phyloP scores from a whole-genome alignment of 1,140 invertebrate genomes.

The Atta colombica region DNA sequence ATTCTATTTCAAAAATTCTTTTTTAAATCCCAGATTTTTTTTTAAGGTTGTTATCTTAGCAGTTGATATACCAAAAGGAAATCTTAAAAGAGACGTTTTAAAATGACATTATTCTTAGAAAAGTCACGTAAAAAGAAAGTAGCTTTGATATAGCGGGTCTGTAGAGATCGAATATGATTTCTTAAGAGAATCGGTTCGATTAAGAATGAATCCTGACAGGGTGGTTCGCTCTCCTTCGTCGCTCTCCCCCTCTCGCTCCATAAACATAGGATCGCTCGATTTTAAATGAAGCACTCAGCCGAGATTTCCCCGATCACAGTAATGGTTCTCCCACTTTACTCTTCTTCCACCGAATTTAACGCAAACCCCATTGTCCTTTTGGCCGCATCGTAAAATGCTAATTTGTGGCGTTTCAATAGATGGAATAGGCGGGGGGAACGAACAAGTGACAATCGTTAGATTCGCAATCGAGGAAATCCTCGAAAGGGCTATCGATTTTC shows the following conservation, averaged over 20 bases:
- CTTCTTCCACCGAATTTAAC: constrained; percentile 75
- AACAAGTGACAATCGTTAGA: constrained; percentile 73
- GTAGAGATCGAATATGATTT: constrained; percentile 33
- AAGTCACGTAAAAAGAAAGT: not conserved
- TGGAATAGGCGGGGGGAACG: constrained; percentile 61
- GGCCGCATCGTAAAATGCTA: constrained; percentile 74
- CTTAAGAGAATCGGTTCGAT: constrained; percentile 55
- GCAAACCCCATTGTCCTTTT: constrained; percentile 70
- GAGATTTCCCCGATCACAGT: constrained; percentile 70
- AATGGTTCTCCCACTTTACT: constrained; percentile 67
- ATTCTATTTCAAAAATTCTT: not conserved
- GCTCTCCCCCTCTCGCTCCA: not conserved
- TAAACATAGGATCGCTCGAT: constrained; percentile 61
- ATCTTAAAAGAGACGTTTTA: constrained; percentile 18
- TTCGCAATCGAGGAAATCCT: constrained; percentile 75
- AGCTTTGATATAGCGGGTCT: constrained; percentile 25
- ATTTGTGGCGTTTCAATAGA: constrained; percentile 70
- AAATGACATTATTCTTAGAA: not conserved
- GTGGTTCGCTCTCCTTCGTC: not conserved
- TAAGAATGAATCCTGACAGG: constrained; percentile 45
- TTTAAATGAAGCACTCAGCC: constrained; percentile 66
- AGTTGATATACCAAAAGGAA: not conserved
- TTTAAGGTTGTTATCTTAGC: not conserved
- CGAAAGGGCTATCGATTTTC: constrained; percentile 68
- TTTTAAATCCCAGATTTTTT: not conserved